Base-by-base conservation (phyloP, 2,113 vertebrate species). In the Oceanodroma tethys region DNA sequence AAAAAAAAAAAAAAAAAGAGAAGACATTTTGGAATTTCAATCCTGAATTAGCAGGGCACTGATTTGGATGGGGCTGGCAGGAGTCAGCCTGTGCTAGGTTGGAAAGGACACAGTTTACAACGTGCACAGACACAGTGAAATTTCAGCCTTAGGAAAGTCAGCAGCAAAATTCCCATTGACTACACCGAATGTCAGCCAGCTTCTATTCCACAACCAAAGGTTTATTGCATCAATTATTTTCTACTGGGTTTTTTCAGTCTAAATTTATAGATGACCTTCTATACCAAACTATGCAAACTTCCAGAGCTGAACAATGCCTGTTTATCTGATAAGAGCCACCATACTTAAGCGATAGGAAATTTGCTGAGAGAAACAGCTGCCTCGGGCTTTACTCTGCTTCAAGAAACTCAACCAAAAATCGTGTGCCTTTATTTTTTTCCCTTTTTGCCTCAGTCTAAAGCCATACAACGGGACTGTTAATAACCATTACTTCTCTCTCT, bases 401-500 rank as follows among this genome's bases (percentile, higher is more conserved):
- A 95, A 91, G 79, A 96, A 98, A 96, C 73, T 82, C 87, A 89
- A 88, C 65, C 71, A 96, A 88, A 97, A 96, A 92, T 52, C 43
- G 7, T 14, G 3, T 30, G 34, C 72, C 75, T 95, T 55, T 91
- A 2, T 52, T 42, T 92, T 59, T 22, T 13, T 80, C 82, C 20
- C 8, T 16, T 83, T 79, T 93, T 90, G 80, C 87, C 94, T 91
- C 91, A 88, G 62, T 86, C 60, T 85, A 88, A 96, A 96, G 82
- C 55, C 60, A 20, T 90, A 66, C 85, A 98, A 90, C 66, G 82
- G 95, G 85, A 97, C 92, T 96, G 83, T 92, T 95, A 97, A 96
- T 92, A 97, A 97, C 88, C 95, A 96, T 96, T 95, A 91, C 96
- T 92, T 95, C 94, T 94, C 91, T 90, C 59, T 53, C 27, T 21